phyloP scores from a whole-genome alignment of 2,888 invertebrate species.

The Ophraella communa region DNA sequence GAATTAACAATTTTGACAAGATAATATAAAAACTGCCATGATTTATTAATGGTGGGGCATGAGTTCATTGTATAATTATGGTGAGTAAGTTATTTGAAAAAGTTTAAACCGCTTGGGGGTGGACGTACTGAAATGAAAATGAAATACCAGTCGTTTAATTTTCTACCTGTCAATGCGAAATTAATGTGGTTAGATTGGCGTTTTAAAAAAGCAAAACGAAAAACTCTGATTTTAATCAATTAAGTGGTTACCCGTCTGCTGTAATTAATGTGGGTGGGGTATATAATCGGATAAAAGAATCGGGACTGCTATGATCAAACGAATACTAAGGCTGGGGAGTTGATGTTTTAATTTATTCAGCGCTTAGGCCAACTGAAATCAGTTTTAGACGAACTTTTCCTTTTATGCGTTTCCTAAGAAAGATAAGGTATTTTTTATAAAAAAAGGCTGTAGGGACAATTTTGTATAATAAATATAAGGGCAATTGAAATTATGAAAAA shows the following conservation, averaged over 20 bases:
- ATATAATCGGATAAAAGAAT: constrained; percentile 17
- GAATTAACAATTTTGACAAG: too few relatives aligned
- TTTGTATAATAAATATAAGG: too few relatives aligned
- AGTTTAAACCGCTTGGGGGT: too few relatives aligned
- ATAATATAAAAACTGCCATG: too few relatives aligned
- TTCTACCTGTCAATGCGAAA: neutral
- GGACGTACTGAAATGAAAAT: too few relatives aligned
- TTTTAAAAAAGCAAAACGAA: constrained; percentile 5
- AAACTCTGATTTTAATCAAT: constrained; percentile 25
- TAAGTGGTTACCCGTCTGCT: constrained; percentile 14
- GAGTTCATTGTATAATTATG: too few relatives aligned
- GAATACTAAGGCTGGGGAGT: constrained; percentile 5
- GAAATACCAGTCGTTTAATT: neutral
- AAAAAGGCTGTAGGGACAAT: neutral
- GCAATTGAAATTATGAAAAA: too few relatives aligned
- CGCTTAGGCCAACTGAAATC: neutral
- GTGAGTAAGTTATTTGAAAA: too few relatives aligned
- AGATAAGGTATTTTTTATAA: neutral
- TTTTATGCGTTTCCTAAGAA: neutral
- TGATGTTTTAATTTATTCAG: constrained; percentile 23
- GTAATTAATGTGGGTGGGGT: constrained; percentile 21
- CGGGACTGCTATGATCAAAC: constrained; percentile 8
- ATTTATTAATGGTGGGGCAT: too few relatives aligned
- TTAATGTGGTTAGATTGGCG: neutral
- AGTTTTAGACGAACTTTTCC: neutral